phyloP scores from a whole-genome alignment of 2,797 vertebrate genomes.

The Circus cinereus region DNA sequence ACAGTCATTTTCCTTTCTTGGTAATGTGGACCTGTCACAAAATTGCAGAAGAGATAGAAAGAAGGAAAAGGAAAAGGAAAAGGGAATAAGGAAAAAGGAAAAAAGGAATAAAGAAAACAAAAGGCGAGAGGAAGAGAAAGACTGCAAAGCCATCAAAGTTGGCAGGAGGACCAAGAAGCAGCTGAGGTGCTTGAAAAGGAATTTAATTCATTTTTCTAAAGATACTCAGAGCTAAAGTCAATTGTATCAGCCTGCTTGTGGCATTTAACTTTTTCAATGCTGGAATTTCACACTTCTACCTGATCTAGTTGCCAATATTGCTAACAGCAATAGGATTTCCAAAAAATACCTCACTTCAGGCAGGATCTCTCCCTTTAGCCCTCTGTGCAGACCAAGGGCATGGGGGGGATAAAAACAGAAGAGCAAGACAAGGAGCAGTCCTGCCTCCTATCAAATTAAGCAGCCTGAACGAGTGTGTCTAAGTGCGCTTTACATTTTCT shows the following conservation, averaged over 20 bases:
- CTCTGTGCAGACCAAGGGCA: neutral
- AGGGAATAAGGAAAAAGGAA: too few species aligned
- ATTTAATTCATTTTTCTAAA: neutral
- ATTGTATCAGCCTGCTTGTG: neutral
- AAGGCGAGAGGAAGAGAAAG: neutral
- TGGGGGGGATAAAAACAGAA: accelerated
- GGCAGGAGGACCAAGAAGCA: neutral
- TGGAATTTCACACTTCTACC: neutral
- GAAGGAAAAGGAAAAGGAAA: neutral
- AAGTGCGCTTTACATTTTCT: neutral
- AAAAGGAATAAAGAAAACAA: neutral
- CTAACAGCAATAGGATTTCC: neutral
- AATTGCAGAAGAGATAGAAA: neutral
- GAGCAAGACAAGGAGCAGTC: neutral
- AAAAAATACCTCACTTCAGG: neutral
- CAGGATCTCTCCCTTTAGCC: neutral
- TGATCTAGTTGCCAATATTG: neutral
- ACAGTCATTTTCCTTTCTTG: neutral
- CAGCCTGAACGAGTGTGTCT: accelerated
- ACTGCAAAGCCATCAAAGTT: neutral
- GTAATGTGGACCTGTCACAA: accelerated
- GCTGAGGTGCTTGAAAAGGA: neutral
- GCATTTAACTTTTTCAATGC: neutral
- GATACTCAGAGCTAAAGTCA: neutral
- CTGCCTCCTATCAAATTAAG: neutral